Percentiles rank a stretch among this genome's conserved stretches.
Evolutionary conservation across 1,140 invertebrate genomes (phyloP).

Genomic region (Meloidogyne exigua): DNA sequence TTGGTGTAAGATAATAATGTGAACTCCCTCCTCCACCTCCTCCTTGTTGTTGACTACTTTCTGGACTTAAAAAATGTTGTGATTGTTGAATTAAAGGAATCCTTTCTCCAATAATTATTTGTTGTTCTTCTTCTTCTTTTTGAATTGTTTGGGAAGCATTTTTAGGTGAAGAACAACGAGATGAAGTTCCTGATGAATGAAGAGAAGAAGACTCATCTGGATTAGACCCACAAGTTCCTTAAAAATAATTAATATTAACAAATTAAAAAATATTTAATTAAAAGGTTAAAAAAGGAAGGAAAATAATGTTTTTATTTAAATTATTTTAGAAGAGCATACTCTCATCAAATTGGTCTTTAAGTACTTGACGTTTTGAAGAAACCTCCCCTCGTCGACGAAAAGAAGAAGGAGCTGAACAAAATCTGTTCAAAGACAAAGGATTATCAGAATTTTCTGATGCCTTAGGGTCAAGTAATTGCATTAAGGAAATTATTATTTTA

Average conservation of each 20-base stretch:
- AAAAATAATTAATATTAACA: too few relatives aligned
- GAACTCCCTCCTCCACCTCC: neutral
- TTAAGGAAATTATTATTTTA: neutral
- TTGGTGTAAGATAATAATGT: neutral
- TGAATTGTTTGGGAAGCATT: neutral
- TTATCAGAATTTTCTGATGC: neutral
- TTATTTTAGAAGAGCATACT: neutral
- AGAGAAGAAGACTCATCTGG: neutral
- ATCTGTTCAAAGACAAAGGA: neutral
- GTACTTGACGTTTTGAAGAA: neutral
- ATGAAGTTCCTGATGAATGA: neutral
- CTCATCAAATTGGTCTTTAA: neutral
- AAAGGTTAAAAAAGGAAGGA: too few relatives aligned
- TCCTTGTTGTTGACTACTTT: neutral
- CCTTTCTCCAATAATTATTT: constrained; percentile 26
- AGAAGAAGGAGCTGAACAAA: neutral
- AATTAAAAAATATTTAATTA: too few relatives aligned
- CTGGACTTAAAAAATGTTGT: constrained; percentile 11
- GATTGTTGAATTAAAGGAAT: constrained; percentile 20
- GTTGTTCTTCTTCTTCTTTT: constrained; percentile 23
- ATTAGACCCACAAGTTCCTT: neutral
- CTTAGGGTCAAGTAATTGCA: neutral
- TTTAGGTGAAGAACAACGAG: neutral
- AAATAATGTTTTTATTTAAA: neutral
- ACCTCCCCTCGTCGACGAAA: neutral